phyloP scores from a whole-genome alignment of 2,113 vertebrate species.

The Brienomyrus brachyistius region DNA sequence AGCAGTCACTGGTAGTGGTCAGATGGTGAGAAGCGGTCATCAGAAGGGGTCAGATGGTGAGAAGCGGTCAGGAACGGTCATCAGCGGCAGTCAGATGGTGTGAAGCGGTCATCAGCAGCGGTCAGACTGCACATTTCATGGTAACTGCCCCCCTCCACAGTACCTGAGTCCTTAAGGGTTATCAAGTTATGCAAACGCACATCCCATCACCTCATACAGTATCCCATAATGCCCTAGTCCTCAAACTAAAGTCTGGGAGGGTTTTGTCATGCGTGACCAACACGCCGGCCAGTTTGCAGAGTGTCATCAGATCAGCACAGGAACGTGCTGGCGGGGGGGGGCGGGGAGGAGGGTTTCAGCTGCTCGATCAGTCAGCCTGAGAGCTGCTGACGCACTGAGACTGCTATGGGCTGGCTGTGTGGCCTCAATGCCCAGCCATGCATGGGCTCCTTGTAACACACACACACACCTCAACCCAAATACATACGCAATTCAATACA shows the following conservation, averaged over 20 bases:
- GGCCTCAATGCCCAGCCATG: conserved; percentile 7
- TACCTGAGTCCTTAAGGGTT: neutral
- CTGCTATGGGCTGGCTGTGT: conserved; percentile 35
- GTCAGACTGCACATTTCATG: neutral
- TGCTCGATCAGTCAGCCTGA: conserved; percentile 26
- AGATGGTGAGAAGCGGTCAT: too few species aligned
- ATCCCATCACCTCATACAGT: neutral
- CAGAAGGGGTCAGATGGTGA: too few species aligned
- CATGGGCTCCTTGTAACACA: neutral
- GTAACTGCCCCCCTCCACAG: neutral
- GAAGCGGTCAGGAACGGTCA: too few species aligned
- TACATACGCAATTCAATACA: neutral
- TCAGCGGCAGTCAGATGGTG: too few species aligned
- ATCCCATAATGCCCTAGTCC: neutral
- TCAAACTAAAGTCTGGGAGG: conserved; percentile 9
- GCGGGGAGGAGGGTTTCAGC: conserved; percentile 15
- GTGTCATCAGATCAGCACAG: neutral
- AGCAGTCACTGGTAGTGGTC: too few species aligned
- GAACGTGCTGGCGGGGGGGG: neutral
- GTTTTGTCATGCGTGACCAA: conserved; percentile 21
- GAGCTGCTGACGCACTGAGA: conserved; percentile 26
- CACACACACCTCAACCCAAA: neutral
- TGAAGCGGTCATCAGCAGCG: too few species aligned
- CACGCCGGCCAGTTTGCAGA: neutral
- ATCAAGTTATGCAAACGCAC: neutral